phyloP scores from a whole-genome alignment of 2,888 invertebrate genomes.

The Tetragonisca angustula region DNA sequence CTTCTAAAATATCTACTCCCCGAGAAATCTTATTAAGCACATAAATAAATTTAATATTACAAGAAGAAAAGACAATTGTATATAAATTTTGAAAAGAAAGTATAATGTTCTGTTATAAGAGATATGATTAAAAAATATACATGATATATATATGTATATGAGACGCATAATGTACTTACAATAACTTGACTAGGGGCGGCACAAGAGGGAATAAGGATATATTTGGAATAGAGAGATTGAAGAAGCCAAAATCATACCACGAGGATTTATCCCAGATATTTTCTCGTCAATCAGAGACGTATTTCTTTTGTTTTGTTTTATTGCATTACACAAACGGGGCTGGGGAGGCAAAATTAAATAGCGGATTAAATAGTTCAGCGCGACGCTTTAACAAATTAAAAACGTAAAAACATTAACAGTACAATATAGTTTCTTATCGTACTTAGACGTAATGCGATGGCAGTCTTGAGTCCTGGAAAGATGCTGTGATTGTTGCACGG shows the following conservation, averaged over 20 bases:
- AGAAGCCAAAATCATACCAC: background rate
- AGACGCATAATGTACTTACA: background rate
- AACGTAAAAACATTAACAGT: slow-evolving; percentile 83
- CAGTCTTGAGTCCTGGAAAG: slow-evolving; percentile 83
- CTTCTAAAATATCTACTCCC: background rate
- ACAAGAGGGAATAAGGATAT: background rate
- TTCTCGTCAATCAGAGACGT: slow-evolving; percentile 53
- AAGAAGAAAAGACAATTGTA: too few relatives aligned
- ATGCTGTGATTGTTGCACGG: slow-evolving; percentile 80
- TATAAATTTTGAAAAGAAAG: too few relatives aligned
- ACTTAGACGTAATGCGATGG: slow-evolving; percentile 81
- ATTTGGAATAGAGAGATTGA: background rate
- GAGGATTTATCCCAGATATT: slow-evolving; percentile 21
- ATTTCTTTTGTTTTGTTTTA: slow-evolving; percentile 59
- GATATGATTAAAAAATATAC: background rate
- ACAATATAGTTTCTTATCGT: slow-evolving; percentile 81
- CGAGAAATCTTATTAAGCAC: background rate
- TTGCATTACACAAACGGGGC: slow-evolving; percentile 70
- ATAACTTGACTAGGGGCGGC: background rate
- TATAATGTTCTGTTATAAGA: background rate
- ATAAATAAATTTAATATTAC: background rate
- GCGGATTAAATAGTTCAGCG: slow-evolving; percentile 75
- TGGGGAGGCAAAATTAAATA: slow-evolving; percentile 71
- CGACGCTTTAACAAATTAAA: slow-evolving; percentile 82
- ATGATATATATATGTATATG: background rate